Percentiles rank a stretch among this genome's conserved stretches.
These are phyloP conservation scores for Patella vulgata DNA, from an alignment of 1,140 invertebrate genomes.

Conservation along the genomic window DNA sequence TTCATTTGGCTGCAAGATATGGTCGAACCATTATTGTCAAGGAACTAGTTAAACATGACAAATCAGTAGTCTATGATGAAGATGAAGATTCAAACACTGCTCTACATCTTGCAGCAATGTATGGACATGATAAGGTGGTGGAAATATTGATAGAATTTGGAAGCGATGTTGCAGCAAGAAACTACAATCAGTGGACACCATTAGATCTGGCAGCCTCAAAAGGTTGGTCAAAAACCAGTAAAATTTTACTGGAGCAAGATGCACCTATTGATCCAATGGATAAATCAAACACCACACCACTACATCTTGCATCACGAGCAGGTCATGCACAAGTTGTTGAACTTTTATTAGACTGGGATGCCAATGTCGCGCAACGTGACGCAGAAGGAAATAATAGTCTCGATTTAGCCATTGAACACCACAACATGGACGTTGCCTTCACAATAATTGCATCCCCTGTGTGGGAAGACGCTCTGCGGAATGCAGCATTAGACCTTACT, in stretches of 20 bases:
- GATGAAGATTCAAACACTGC: slow-evolving; percentile 77
- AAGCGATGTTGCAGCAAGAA: slow-evolving; percentile 68
- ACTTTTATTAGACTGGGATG: slow-evolving; percentile 62
- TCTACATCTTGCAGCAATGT: slow-evolving; percentile 66
- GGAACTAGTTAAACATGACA: slow-evolving; percentile 61
- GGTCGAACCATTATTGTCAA: slow-evolving; percentile 66
- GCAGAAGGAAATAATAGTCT: slow-evolving; percentile 67
- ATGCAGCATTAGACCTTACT: slow-evolving; percentile 55
- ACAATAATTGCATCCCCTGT: slow-evolving; percentile 64
- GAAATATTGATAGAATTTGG: slow-evolving; percentile 62
- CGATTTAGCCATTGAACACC: slow-evolving; percentile 69
- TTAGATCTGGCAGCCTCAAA: slow-evolving; percentile 69
- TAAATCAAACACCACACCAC: slow-evolving; percentile 66
- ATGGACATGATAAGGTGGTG: slow-evolving; percentile 64
- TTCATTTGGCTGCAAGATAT: slow-evolving; percentile 68
- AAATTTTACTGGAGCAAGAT: slow-evolving; percentile 66
- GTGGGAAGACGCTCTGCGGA: slow-evolving; percentile 66
- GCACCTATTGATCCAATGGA: slow-evolving; percentile 66
- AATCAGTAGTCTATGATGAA: slow-evolving; percentile 66
- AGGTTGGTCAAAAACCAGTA: slow-evolving; percentile 65
- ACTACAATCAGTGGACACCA: slow-evolving; percentile 68
- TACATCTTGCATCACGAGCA: slow-evolving; percentile 64
- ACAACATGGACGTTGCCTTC: slow-evolving; percentile 64
- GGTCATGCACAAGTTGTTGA: slow-evolving; percentile 66
- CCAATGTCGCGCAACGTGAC: slow-evolving; percentile 63